Base-by-base conservation (phyloP, 2,888 invertebrate genomes). In the Falcaria lacertinaria region DNA sequence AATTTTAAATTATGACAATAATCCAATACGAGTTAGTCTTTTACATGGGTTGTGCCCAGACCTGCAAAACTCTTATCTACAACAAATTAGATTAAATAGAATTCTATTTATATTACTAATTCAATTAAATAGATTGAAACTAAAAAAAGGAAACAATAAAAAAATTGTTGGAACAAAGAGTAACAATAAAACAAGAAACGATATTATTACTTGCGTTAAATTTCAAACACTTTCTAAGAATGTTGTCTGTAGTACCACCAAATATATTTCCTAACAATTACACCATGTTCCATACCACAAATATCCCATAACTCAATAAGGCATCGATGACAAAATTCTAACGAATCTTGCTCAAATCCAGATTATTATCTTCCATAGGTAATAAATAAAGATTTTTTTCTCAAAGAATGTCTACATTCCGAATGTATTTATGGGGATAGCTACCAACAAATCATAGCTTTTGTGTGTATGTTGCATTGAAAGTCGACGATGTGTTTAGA, bases 381-480 rank as follows among this genome's bases (percentile, higher is more conserved):
- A 64, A 82, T 83, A 83, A 82, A 85, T 83, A 74, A 73, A 62
- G 60, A 59, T 71, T 79, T 77, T 73, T 77, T 74, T 73, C 56
- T 62, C 50, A 61, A 56, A 57, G 22, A 34, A 38, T 34, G 53
- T 62, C 61, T 58, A 69, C 64, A 64, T 54, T 47, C 48, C 46
- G 42, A 22, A 15, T 55, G 56, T 78, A 80, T 84, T 82, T 82
- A 85, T 78, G 71, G 68, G 64, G 65, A 47, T 50, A 52, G 65
- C 48, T 64, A 59, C 68, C 62, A 78, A 87, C 86, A 86, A 85
- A 85, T 87, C 86, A 85, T 78, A 50, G 68, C 65, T 69, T 72
- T 82, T 79, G 74, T 74, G 53, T 48, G 57, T 48, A 56, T 57
- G 52, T 54, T 57, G 70, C 69, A 72, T 80, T 74, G 73, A 65